These are phyloP conservation scores for Rhombomys opimus DNA, from an alignment of 2,113 vertebrate species.

Conservation along the genomic window DNA sequence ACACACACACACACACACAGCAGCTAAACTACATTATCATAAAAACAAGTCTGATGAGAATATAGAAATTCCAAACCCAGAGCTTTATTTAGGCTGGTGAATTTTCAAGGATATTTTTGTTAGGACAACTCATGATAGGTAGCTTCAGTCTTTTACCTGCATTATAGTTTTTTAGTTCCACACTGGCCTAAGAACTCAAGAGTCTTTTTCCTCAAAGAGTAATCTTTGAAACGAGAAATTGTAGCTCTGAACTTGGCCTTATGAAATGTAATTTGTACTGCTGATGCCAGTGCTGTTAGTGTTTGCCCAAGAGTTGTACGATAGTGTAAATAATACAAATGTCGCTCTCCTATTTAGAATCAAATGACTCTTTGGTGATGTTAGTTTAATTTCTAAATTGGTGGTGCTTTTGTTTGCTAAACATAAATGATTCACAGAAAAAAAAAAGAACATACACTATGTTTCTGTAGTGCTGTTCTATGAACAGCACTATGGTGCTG, in stretches of 20 bases:
- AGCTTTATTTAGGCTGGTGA: background rate
- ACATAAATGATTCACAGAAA: background rate
- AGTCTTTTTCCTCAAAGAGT: background rate
- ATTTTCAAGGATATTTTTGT: conserved; percentile 32
- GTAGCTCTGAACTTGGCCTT: background rate
- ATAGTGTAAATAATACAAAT: background rate
- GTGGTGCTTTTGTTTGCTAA: background rate
- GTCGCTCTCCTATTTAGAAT: conserved; percentile 21
- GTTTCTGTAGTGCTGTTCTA: too few species aligned
- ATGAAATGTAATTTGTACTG: conserved; percentile 15
- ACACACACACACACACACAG: background rate
- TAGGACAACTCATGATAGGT: background rate
- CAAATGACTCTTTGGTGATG: conserved; percentile 45
- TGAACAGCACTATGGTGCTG: too few species aligned
- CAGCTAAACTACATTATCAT: background rate
- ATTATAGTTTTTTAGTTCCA: background rate
- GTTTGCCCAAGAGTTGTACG: conserved; percentile 20
- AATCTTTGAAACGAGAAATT: background rate
- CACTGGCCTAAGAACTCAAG: background rate
- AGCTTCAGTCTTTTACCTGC: conserved; percentile 30
- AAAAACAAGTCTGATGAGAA: background rate
- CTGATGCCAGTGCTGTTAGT: background rate
- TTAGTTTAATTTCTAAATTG: conserved; percentile 55
- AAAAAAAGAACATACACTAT: background rate
- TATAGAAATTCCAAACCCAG: background rate